These are phyloP conservation scores for Gymnodraco acuticeps DNA, from an alignment of 2,797 vertebrate species.

Conservation along the genomic window DNA sequence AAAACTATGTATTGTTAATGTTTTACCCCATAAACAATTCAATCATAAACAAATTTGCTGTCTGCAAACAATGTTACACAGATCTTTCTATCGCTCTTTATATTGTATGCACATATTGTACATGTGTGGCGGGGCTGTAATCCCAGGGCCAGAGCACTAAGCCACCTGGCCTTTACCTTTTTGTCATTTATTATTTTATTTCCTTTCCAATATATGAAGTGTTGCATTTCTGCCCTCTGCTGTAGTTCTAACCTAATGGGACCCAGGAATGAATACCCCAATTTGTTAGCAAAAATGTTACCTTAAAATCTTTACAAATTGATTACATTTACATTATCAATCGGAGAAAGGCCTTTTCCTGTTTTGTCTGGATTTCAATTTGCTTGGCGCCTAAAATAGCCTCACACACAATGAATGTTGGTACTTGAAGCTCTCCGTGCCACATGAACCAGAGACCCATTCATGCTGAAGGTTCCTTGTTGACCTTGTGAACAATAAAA, in stretches of 20 bases:
- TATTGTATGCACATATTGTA: too few relatives aligned
- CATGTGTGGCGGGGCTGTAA: too few relatives aligned
- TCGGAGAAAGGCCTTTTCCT: not conserved
- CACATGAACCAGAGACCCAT: not conserved
- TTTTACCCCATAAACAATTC: too few relatives aligned
- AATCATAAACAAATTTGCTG: too few relatives aligned
- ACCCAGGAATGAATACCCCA: slow-evolving; percentile 1
- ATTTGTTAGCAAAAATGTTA: not conserved
- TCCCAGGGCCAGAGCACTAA: too few relatives aligned
- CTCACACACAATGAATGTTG: not conserved
- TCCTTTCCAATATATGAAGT: not conserved
- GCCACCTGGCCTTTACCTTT: too few relatives aligned
- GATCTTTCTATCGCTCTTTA: too few relatives aligned
- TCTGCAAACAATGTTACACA: too few relatives aligned
- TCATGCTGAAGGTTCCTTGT: not conserved
- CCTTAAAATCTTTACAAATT: not conserved
- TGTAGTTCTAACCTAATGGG: not conserved
- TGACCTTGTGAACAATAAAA: slow-evolving; percentile 15
- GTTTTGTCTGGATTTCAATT: not conserved
- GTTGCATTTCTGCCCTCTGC: not conserved
- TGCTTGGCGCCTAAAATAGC: not conserved
- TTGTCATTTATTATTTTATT: not conserved
- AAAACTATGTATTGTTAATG: too few relatives aligned
- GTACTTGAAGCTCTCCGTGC: not conserved
- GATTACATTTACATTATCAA: not conserved